Evolutionary conservation across 2,113 vertebrate genomes (phyloP).

Genomic region (Colistium nudipinnis): DNA sequence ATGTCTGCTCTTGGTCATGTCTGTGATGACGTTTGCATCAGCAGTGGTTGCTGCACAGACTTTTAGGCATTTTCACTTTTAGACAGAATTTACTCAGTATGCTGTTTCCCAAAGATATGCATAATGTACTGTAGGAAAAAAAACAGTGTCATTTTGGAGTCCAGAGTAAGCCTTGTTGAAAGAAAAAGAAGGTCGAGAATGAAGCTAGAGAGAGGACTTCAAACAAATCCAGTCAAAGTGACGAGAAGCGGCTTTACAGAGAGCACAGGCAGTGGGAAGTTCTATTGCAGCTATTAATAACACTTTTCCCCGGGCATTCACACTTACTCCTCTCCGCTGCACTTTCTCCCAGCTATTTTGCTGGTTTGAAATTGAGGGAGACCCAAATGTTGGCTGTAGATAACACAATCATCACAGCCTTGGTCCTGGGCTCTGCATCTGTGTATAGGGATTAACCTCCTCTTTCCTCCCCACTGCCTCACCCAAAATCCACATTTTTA

Average conservation of each 20-base stretch:
- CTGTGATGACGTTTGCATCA: neutral
- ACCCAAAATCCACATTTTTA: constrained; percentile 84
- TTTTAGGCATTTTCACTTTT: neutral
- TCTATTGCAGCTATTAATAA: constrained; percentile 94
- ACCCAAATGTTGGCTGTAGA: constrained; percentile 96
- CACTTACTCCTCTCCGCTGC: constrained; percentile 83
- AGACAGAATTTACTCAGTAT: neutral
- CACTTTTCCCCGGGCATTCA: constrained; percentile 91
- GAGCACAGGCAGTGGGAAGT: constrained; percentile 82
- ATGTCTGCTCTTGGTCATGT: neutral
- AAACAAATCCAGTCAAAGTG: constrained; percentile 90
- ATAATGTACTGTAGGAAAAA: neutral
- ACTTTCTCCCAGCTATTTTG: constrained; percentile 91
- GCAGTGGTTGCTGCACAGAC: neutral
- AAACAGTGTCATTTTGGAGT: constrained; percentile 1
- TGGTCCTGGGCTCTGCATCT: constrained; percentile 86
- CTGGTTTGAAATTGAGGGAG: constrained; percentile 91
- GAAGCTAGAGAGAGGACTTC: constrained; percentile 85
- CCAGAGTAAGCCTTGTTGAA: constrained; percentile 81
- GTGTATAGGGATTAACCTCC: constrained; percentile 94
- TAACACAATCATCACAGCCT: constrained; percentile 91
- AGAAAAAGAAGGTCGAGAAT: constrained; percentile 54
- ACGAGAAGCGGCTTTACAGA: constrained; percentile 81
- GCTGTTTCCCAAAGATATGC: constrained; percentile 21
- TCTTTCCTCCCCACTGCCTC: constrained; percentile 77